Percentiles rank a stretch among this genome's conserved stretches.
Conservation (phyloP, 2,113 vertebrate species). For the Strigops habroptila region DNA sequence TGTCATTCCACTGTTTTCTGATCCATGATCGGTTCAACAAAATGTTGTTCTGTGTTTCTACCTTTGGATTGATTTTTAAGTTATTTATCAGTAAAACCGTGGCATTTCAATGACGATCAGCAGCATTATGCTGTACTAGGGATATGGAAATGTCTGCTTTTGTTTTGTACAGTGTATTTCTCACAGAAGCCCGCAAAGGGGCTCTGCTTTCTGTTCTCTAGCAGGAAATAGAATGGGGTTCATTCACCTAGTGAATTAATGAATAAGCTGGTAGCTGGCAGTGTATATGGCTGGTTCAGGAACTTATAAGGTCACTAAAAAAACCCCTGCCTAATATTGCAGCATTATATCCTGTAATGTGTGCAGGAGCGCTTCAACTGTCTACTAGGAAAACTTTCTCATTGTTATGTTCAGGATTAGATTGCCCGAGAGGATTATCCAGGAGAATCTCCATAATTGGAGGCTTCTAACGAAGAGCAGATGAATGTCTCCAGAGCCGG, state of each 20-base stretch:
- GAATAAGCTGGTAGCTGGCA: background rate
- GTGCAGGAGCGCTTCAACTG: background rate
- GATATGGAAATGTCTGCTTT: background rate
- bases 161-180: background rate
- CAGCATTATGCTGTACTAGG: background rate
- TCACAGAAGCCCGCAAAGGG: background rate
- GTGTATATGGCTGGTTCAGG: background rate
- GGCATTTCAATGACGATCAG: background rate
- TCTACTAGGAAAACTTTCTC: background rate
- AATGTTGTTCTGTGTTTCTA: background rate
- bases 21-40: background rate
- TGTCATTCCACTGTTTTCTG: background rate
- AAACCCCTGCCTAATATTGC: background rate
- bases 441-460: background rate
- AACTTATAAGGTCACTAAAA: background rate
- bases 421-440: background rate
- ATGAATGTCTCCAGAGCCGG: accelerated
- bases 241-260: background rate
- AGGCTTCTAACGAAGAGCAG: slow-evolving; percentile 9
- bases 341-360: background rate
- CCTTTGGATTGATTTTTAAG: background rate
- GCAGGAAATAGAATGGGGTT: background rate
- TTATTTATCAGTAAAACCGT: background rate
- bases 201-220: background rate
- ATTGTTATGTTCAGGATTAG: background rate